phyloP scores from a whole-genome alignment of 2,888 invertebrate species.

The Thymelicus acteon region DNA sequence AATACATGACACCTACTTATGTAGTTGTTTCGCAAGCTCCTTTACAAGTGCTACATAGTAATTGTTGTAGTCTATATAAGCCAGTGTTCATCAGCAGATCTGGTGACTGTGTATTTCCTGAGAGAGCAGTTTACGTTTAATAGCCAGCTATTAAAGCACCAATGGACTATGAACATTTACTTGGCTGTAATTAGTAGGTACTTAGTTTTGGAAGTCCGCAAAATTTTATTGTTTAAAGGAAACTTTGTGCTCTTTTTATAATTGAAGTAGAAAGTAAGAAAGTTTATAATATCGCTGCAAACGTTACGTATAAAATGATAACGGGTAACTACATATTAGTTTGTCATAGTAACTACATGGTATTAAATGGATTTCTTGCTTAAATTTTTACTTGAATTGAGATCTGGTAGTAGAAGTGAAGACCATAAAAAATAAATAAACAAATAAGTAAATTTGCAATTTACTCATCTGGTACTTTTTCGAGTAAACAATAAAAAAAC shows the following conservation, averaged over 20 bases:
- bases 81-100: slow-evolving; percentile 26
- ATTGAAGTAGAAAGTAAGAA: too few species aligned
- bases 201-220: not conserved
- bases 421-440: too few species aligned
- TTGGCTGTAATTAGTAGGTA: not conserved
- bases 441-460: too few species aligned
- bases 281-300: too few species aligned
- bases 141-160: slow-evolving; percentile 16
- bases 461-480: too few species aligned
- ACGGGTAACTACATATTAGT: too few species aligned
- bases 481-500: too few species aligned
- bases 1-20: not conserved
- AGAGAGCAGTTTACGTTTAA: slow-evolving; percentile 23
- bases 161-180: slow-evolving; percentile 12
- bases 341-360: too few species aligned
- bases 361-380: too few species aligned
- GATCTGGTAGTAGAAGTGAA: too few species aligned
- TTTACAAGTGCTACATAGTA: slow-evolving; percentile 17
- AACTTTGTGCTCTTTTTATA: not conserved
- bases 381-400: too few species aligned
- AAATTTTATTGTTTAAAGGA: not conserved
- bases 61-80: slow-evolving; percentile 15
- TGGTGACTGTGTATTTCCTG: slow-evolving; percentile 29
- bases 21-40: slow-evolving; percentile 18
- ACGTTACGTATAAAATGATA: too few species aligned